A percentile compares a stretch with the other conserved stretches of the same genome.
phyloP scores from a whole-genome alignment of 2,797 vertebrate genomes.

The Myripristis jacobus region DNA sequence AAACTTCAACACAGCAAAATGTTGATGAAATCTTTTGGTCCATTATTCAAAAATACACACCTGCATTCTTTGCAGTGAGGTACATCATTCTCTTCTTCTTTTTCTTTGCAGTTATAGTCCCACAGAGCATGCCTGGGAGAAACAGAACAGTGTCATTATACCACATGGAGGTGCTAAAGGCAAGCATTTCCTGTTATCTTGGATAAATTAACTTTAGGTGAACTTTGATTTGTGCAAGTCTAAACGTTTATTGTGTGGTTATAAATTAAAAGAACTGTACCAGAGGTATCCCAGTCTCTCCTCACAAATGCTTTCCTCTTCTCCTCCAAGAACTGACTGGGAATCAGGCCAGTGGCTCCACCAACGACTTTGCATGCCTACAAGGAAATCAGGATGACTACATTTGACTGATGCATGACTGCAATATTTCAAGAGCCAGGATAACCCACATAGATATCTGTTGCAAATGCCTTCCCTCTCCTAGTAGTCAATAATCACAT shows the following conservation, averaged over 20 bases:
- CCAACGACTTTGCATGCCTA: conserved; percentile 93
- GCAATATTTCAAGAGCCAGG: conserved; percentile 4
- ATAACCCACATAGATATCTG: no score
- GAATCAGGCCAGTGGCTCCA: conserved; percentile 94
- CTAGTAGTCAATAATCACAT: no score
- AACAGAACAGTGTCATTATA: conserved; percentile 18
- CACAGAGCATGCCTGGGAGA: conserved; percentile 91
- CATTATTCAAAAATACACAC: conserved; percentile 72
- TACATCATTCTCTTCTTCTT: conserved; percentile 99
- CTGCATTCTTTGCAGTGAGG: conserved; percentile 97
- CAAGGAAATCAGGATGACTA: neutral
- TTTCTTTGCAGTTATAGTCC: conserved; percentile 91
- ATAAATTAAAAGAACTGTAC: conserved; percentile 67
- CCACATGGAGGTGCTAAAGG: conserved; percentile 35
- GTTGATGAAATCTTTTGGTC: neutral
- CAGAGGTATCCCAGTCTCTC: conserved; percentile 91
- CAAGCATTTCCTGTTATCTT: neutral
- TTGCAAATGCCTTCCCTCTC: neutral
- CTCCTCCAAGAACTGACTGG: conserved; percentile 98
- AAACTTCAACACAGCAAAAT: neutral
- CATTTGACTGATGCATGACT: neutral
- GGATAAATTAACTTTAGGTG: neutral
- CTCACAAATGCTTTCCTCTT: conserved; percentile 99
- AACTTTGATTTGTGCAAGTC: neutral
- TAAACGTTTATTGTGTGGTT: neutral